phyloP scores from a whole-genome alignment of 2,797 vertebrate genomes.

The Anomalospiza imberbis region DNA sequence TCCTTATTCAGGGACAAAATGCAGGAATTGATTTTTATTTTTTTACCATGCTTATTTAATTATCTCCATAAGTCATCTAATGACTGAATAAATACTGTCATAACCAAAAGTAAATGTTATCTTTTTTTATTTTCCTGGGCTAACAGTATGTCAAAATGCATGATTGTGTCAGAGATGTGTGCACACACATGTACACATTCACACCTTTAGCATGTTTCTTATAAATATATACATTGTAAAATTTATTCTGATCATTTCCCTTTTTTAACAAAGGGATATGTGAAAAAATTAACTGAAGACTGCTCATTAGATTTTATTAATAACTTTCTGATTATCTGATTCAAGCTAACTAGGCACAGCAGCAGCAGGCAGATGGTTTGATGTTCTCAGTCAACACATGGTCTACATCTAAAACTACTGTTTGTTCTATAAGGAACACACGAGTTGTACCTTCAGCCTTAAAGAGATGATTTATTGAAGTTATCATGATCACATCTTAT shows the following conservation, averaged over 20 bases:
- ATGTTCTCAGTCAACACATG: slow-evolving; percentile 56
- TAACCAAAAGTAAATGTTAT: neutral
- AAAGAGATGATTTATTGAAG: slow-evolving; percentile 77
- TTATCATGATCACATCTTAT: slow-evolving; percentile 65
- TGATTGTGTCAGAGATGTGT: neutral
- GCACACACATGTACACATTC: accelerated
- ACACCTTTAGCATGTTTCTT: neutral
- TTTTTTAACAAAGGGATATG: neutral
- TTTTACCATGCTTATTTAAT: slow-evolving; percentile 36
- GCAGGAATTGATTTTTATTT: slow-evolving; percentile 39
- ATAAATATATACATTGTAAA: neutral
- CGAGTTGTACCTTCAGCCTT: slow-evolving; percentile 75
- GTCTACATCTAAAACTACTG: slow-evolving; percentile 67
- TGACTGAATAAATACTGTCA: slow-evolving; percentile 23
- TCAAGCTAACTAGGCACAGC: slow-evolving; percentile 54
- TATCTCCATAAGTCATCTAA: slow-evolving; percentile 52
- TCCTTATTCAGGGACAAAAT: slow-evolving; percentile 37
- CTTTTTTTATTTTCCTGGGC: neutral
- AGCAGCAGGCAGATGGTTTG: slow-evolving; percentile 48
- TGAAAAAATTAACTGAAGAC: neutral
- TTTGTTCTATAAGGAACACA: slow-evolving; percentile 69
- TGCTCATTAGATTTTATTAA: neutral
- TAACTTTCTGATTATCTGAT: slow-evolving; percentile 19
- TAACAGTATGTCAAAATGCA: neutral
- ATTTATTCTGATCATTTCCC: neutral